phyloP scores from a whole-genome alignment of 2,888 invertebrate genomes.

The Julus scandinavius region DNA sequence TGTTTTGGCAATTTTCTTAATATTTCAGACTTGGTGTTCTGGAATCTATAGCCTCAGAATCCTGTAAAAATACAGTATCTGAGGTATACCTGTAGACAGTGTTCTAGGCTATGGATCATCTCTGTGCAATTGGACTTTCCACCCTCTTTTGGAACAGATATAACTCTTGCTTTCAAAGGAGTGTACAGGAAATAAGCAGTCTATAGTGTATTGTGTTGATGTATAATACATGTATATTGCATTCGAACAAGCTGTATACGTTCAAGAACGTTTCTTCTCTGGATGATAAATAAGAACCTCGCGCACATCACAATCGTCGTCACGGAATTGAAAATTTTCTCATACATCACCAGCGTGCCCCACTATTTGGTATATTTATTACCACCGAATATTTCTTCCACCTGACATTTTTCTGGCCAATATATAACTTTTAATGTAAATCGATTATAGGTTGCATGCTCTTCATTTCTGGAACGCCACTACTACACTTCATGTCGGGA shows the following conservation, averaged over 20 bases:
- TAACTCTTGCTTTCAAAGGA: background rate
- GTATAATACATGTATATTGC: background rate
- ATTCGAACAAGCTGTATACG: background rate
- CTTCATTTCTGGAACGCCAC: background rate
- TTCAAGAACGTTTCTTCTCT: background rate
- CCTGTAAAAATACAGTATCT: too few relatives aligned
- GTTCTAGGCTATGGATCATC: too few relatives aligned
- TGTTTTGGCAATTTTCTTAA: too few relatives aligned
- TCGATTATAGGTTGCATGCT: conserved; percentile 40
- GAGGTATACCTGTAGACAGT: too few relatives aligned
- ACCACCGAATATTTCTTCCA: conserved; percentile 24
- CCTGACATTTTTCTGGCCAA: conserved; percentile 42
- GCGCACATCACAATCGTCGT: conserved; percentile 30
- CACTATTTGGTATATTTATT: conserved; percentile 38
- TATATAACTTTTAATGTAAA: conserved; percentile 42
- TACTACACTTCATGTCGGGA: background rate
- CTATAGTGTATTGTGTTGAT: background rate
- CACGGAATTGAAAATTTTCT: conserved; percentile 22
- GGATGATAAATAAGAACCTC: conserved; percentile 29
- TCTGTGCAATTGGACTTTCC: too few relatives aligned
- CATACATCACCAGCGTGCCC: conserved; percentile 15
- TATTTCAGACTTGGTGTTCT: too few relatives aligned
- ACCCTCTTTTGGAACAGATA: too few relatives aligned
- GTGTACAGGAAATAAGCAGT: background rate
- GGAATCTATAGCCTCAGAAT: too few relatives aligned